phyloP scores from a whole-genome alignment of 1,140 invertebrate species.

The Caenorhabditis inopinata region DNA sequence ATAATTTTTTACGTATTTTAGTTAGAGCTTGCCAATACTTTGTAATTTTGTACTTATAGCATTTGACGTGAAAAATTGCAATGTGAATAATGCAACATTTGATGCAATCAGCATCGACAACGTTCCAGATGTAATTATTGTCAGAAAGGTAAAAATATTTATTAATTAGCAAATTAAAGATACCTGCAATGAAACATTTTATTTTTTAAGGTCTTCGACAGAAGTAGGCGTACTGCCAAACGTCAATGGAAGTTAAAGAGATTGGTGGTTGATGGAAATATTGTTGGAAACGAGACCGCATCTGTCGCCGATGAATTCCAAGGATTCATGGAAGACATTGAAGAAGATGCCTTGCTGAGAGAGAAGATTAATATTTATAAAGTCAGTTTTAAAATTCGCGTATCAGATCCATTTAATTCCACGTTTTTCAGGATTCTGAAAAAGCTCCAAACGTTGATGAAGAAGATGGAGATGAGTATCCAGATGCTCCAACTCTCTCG shows the following conservation, averaged over 20 bases:
- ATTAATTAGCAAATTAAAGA: background rate
- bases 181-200: background rate
- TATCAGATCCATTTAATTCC: background rate
- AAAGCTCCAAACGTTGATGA: background rate
- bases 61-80: constrained; percentile 60
- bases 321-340: constrained; percentile 88
- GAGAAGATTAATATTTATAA: constrained; percentile 92
- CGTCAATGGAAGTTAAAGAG: constrained; percentile 91
- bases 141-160: constrained; percentile 79
- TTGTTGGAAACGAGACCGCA: constrained; percentile 58
- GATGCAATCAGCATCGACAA: constrained; percentile 58
- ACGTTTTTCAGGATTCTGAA: background rate
- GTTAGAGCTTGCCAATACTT: too few relatives aligned
- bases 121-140: constrained; percentile 70
- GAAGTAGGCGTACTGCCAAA: constrained; percentile 74
- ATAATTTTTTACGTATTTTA: background rate
- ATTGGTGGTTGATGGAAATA: constrained; percentile 71
- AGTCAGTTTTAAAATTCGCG: constrained; percentile 68
- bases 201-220: constrained; percentile 72
- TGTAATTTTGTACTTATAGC: constrained; percentile 15
- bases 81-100: constrained; percentile 61
- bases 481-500: background rate
- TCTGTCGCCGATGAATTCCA: constrained; percentile 60
- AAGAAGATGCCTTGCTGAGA: constrained; percentile 85
- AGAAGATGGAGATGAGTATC: background rate